Conservation (phyloP, 2,797 vertebrate genomes). For the Neopelma chrysocephalum region DNA sequence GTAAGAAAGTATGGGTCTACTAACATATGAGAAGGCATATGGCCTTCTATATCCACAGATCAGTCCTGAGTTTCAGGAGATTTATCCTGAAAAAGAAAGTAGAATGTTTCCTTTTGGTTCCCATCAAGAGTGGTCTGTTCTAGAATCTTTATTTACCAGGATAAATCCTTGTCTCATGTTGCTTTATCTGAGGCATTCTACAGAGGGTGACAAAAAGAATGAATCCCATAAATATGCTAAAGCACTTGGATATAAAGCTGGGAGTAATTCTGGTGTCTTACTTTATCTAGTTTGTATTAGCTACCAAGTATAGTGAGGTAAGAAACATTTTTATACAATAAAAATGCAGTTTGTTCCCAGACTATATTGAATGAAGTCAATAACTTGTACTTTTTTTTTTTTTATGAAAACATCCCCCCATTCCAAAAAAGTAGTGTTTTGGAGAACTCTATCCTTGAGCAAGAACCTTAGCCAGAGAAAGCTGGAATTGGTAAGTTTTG, state of each 20-base stretch:
- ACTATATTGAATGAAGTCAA: background rate
- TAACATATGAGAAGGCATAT: background rate
- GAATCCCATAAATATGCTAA: background rate
- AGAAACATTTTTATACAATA: background rate
- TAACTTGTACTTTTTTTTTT: background rate
- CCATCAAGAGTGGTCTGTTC: background rate
- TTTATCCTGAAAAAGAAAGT: background rate
- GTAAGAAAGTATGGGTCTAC: background rate
- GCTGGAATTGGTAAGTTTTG: background rate
- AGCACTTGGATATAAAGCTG: background rate
- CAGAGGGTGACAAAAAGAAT: background rate
- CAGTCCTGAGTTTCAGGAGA: background rate
- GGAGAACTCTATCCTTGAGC: background rate
- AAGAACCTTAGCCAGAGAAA: background rate
- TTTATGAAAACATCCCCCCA: background rate
- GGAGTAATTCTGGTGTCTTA: background rate
- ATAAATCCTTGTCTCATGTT: background rate
- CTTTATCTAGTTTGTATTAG: background rate
- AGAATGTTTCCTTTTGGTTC: background rate
- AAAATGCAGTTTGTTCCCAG: background rate
- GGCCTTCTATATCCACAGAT: background rate
- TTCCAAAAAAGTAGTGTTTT: background rate
- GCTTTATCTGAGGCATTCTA: background rate
- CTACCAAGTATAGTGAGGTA: background rate
- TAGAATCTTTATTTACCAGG: background rate